A percentile compares a stretch with the other conserved stretches of the same genome.
Conservation (phyloP, 2,797 vertebrate species). For the Ptychadena robeensis region DNA sequence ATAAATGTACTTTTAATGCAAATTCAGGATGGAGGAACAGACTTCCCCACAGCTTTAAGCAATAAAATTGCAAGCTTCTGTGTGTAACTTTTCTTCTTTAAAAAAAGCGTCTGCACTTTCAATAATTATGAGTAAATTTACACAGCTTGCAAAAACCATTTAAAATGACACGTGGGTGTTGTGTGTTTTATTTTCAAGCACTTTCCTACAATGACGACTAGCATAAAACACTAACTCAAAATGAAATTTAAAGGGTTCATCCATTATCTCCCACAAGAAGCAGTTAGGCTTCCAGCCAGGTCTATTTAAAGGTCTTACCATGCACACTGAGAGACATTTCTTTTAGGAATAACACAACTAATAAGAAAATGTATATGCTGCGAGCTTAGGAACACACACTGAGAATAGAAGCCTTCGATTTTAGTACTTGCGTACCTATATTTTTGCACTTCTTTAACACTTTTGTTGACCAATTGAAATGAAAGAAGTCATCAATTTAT, state of each 20-base stretch:
- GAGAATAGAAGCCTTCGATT: background rate
- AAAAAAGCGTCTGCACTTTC: conserved; percentile 40
- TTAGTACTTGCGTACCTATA: too few relatives aligned
- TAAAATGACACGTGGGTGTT: conserved; percentile 49
- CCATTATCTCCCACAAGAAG: conserved; percentile 3
- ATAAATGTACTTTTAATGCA: conserved; percentile 54
- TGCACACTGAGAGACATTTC: background rate
- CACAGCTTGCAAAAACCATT: conserved; percentile 50
- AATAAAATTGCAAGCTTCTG: conserved; percentile 43
- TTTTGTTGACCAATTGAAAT: background rate
- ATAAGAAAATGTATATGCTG: background rate
- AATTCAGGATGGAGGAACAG: conserved; percentile 33
- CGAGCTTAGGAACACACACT: background rate
- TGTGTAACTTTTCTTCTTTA: conserved; percentile 30
- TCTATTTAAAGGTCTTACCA: background rate
- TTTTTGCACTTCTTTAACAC: background rate
- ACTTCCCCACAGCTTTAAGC: conserved; percentile 33
- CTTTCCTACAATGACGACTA: conserved; percentile 1
- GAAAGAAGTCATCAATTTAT: background rate
- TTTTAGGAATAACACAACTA: background rate
- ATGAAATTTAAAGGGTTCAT: conserved; percentile 13
- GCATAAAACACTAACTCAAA: background rate
- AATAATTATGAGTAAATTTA: conserved; percentile 53
- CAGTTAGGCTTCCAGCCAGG: background rate
- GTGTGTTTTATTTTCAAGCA: conserved; percentile 8